Evolutionary conservation across 1,140 invertebrate genomes (phyloP).

Genomic region (Drosophila mayri): DNA sequence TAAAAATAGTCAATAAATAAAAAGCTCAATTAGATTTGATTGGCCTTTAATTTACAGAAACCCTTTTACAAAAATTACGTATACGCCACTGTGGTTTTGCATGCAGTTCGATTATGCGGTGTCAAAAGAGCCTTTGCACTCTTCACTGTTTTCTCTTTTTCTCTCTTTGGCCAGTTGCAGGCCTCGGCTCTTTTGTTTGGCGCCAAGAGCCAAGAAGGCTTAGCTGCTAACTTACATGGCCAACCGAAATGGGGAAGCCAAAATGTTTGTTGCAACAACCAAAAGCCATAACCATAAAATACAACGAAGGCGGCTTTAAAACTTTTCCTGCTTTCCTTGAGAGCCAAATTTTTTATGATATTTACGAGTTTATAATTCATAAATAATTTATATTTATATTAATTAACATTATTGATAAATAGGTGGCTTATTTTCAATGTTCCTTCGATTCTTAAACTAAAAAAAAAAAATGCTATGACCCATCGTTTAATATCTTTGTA

Average conservation of each 20-base stretch:
- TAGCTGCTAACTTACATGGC: slow-evolving; percentile 20
- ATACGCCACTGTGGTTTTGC: slow-evolving; percentile 17
- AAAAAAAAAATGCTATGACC: background rate
- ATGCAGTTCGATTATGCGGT: slow-evolving; percentile 20
- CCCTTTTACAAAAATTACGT: slow-evolving; percentile 10
- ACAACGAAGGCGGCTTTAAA: slow-evolving; percentile 41
- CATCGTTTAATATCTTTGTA: background rate
- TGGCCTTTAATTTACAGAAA: background rate
- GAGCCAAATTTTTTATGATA: background rate
- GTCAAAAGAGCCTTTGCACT: slow-evolving; percentile 28
- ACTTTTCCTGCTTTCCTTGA: slow-evolving; percentile 10
- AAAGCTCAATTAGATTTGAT: background rate
- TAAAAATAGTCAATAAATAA: background rate
- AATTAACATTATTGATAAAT: too few relatives aligned
- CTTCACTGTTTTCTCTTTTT: slow-evolving; percentile 20
- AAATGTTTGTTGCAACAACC: slow-evolving; percentile 54
- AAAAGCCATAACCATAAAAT: slow-evolving; percentile 36
- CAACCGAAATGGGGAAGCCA: slow-evolving; percentile 50
- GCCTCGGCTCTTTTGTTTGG: slow-evolving; percentile 25
- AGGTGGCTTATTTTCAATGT: too few relatives aligned
- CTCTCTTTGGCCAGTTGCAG: slow-evolving; percentile 5
- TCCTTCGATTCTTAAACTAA: background rate
- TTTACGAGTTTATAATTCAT: background rate
- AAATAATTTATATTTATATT: too few relatives aligned
- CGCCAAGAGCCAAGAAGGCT: slow-evolving; percentile 25